A percentile compares a stretch with the other conserved stretches of the same genome.
Evolutionary conservation across 1,140 invertebrate genomes (phyloP).

Genomic region (Pseudomyrmex concolor): DNA sequence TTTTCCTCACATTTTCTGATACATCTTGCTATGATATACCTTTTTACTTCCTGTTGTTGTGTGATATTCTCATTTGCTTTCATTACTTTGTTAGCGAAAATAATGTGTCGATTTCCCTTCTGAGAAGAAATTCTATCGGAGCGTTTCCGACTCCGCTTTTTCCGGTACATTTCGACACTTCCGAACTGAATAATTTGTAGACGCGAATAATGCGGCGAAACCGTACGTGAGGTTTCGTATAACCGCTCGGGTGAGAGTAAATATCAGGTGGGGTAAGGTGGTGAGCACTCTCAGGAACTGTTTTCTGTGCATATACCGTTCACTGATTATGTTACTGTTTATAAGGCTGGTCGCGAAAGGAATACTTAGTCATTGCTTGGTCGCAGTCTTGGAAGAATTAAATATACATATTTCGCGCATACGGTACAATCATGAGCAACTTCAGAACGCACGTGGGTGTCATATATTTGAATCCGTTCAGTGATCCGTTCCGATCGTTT

Average conservation of each 20-base stretch:
- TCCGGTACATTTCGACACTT: constrained; percentile 15
- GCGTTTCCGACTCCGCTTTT: constrained; percentile 5
- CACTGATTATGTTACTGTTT: constrained; percentile 76
- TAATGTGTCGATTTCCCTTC: constrained; percentile 17
- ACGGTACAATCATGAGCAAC: constrained; percentile 47
- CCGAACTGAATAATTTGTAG: neutral
- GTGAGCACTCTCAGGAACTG: constrained; percentile 49
- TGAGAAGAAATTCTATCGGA: constrained; percentile 1
- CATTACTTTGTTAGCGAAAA: constrained; percentile 11
- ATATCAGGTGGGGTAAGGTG: constrained; percentile 44
- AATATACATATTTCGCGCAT: neutral
- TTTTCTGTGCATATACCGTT: constrained; percentile 62
- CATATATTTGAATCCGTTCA: constrained; percentile 20
- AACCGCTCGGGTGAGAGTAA: constrained; percentile 63
- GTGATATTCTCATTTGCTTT: neutral
- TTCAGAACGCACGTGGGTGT: constrained; percentile 64
- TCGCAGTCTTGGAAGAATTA: constrained; percentile 30
- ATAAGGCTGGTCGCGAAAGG: constrained; percentile 67
- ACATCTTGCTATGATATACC: neutral
- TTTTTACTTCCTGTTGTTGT: no score
- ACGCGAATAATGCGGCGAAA: constrained; percentile 23
- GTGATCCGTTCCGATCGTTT: constrained; percentile 6
- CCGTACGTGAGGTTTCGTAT: constrained; percentile 40
- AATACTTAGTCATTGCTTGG: constrained; percentile 63
- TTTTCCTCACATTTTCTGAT: neutral